phyloP scores from a whole-genome alignment of 2,797 vertebrate species.

The Prunella strophiata region DNA sequence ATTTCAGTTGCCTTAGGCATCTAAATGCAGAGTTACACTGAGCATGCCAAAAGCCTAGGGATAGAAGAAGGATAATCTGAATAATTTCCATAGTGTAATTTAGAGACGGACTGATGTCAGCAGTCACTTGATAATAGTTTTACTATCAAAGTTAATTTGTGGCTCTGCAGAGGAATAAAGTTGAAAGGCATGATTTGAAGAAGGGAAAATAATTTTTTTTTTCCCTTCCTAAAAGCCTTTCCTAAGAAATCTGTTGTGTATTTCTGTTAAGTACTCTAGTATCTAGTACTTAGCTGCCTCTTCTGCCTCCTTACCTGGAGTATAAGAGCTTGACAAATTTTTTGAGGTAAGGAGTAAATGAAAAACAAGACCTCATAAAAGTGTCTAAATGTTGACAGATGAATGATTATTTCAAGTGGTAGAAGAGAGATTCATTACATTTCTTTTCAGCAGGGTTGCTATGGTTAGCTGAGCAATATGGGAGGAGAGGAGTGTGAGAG shows the following conservation, averaged over 20 bases:
- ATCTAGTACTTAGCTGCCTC: too few species aligned
- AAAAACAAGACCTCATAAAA: background rate
- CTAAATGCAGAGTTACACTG: background rate
- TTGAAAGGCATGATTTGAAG: background rate
- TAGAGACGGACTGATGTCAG: background rate
- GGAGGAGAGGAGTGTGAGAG: constrained; percentile 30
- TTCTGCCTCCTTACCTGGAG: too few species aligned
- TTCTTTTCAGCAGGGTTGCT: constrained; percentile 54
- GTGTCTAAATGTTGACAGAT: background rate
- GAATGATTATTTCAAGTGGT: constrained; percentile 9
- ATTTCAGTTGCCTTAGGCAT: background rate
- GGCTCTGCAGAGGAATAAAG: background rate
- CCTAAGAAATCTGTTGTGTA: too few species aligned
- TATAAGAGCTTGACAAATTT: background rate
- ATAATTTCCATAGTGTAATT: background rate
- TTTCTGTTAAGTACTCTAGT: too few species aligned
- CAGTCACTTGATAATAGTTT: background rate
- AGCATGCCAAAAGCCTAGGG: background rate
- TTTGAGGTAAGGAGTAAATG: background rate
- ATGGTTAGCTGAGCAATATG: constrained; percentile 51
- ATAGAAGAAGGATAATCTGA: background rate
- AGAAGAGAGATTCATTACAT: background rate
- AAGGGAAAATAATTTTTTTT: background rate
- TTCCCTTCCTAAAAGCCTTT: background rate
- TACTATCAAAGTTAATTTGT: background rate